These are phyloP conservation scores for Nannobrachium achirus DNA, from an alignment of 2,113 vertebrate species.

Conservation along the genomic window DNA sequence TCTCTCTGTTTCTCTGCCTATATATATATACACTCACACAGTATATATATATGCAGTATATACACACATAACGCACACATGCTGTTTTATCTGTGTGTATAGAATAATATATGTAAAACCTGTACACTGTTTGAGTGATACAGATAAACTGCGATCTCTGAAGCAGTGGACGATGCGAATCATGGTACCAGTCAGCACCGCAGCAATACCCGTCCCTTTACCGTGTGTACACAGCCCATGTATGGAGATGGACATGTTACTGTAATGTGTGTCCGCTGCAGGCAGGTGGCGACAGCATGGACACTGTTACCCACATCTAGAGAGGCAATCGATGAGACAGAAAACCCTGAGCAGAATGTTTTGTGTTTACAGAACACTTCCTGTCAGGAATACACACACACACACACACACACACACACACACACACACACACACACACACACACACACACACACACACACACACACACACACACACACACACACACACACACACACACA, in stretches of 20 bases:
- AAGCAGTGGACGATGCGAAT: slow-evolving; percentile 32
- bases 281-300: background rate
- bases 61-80: slow-evolving; percentile 54
- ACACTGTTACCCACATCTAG: slow-evolving; percentile 24
- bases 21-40: too few relatives aligned
- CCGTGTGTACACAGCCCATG: slow-evolving; percentile 5
- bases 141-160: slow-evolving; percentile 28
- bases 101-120: slow-evolving; percentile 40
- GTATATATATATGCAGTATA: too few relatives aligned
- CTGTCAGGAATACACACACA: slow-evolving; percentile 1
- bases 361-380: slow-evolving; percentile 38
- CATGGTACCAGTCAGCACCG: slow-evolving; percentile 31
- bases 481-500: slow-evolving; percentile 12
- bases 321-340: slow-evolving; percentile 18
- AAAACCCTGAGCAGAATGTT: slow-evolving; percentile 18
- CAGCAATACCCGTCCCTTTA: slow-evolving; percentile 40
- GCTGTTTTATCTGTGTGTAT: slow-evolving; percentile 65
- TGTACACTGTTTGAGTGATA: slow-evolving; percentile 41
- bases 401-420: slow-evolving; percentile 3
- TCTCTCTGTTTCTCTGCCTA: slow-evolving; percentile 24
- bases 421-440: slow-evolving; percentile 4
- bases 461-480: background rate
- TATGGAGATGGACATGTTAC: slow-evolving; percentile 3
- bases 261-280: slow-evolving; percentile 2
- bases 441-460: slow-evolving; percentile 18